Evolutionary conservation across 2,797 vertebrate species (phyloP).

Genomic region (Moxostoma hubbsi): DNA sequence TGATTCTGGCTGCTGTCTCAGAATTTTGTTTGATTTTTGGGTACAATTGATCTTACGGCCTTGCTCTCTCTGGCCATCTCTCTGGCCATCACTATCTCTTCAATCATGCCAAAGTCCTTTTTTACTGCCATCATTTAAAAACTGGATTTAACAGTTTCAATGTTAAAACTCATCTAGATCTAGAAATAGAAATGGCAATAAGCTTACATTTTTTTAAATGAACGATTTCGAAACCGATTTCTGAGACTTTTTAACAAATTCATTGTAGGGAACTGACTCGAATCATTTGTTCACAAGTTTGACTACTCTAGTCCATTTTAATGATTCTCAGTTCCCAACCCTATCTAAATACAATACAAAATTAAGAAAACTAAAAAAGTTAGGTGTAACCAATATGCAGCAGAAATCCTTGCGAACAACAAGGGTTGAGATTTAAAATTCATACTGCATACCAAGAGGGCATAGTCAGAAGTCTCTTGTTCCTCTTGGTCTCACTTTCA

Average conservation of each 20-base stretch:
- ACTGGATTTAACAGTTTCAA: background rate
- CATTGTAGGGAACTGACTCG: too few relatives aligned
- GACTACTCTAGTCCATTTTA: too few relatives aligned
- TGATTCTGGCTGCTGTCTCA: slow-evolving; percentile 13
- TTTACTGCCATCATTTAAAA: background rate
- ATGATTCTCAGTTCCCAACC: too few relatives aligned
- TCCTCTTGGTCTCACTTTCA: slow-evolving; percentile 9
- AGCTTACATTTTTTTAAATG: too few relatives aligned
- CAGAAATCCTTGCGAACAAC: background rate
- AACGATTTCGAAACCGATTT: too few relatives aligned
- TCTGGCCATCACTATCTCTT: background rate
- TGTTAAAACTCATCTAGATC: background rate
- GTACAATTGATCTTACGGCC: background rate
- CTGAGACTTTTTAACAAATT: too few relatives aligned
- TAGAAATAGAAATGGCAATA: too few relatives aligned
- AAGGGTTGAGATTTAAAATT: background rate
- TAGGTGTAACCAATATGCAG: background rate
- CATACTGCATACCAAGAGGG: background rate
- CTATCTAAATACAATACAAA: too few relatives aligned
- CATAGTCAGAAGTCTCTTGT: slow-evolving; percentile 16
- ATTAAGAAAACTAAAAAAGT: background rate
- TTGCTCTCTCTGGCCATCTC: background rate
- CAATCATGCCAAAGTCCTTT: background rate
- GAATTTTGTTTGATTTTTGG: background rate
- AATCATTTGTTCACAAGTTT: too few relatives aligned